Conservation (phyloP, 2,888 invertebrate species). For the Ormia ochracea region DNA sequence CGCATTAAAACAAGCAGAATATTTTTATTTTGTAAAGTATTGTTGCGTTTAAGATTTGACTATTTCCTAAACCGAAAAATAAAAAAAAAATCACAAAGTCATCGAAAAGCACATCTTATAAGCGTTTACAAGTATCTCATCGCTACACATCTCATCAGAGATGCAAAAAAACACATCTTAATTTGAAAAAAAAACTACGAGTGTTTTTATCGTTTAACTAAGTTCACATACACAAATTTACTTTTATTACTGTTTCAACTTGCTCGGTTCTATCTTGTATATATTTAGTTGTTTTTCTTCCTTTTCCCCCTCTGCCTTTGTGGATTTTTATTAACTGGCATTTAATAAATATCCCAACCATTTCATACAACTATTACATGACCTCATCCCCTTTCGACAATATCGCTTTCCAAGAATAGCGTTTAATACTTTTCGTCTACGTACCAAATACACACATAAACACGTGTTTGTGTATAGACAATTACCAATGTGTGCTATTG, state of each 20-base stretch:
- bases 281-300: neutral
- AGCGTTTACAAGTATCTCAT: constrained; percentile 31
- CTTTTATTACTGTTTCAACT: constrained; percentile 42
- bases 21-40: constrained; percentile 7
- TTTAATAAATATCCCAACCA: constrained; percentile 37
- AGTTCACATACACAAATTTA: constrained; percentile 28
- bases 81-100: constrained; percentile 43
- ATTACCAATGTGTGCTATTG: neutral
- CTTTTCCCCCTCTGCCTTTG: neutral
- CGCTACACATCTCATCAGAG: constrained; percentile 23
- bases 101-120: constrained; percentile 29
- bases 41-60: constrained; percentile 51
- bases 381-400: constrained; percentile 13
- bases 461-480: too few species aligned
- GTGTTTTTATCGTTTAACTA: neutral
- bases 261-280: constrained; percentile 11
- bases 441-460: too few species aligned
- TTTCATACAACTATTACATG: constrained; percentile 1
- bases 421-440: neutral
- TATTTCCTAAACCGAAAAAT: constrained; percentile 30
- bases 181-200: neutral
- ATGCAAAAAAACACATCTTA: neutral
- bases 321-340: constrained; percentile 31
- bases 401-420: neutral
- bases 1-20: neutral